These are phyloP conservation scores for Narcine bancroftii DNA, from an alignment of 2,113 vertebrate genomes.

Conservation along the genomic window DNA sequence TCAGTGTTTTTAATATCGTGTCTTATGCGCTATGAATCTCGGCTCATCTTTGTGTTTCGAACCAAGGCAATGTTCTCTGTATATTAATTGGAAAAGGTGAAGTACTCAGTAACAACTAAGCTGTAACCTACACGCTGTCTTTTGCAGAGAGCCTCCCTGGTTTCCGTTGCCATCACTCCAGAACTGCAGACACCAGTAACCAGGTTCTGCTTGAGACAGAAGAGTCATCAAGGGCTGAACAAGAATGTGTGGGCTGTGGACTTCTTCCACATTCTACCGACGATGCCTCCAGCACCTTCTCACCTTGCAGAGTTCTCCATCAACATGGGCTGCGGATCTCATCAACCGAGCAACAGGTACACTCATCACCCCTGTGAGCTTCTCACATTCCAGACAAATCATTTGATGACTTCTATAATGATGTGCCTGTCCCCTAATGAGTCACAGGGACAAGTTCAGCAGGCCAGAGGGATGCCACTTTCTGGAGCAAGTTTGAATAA, in stretches of 20 bases:
- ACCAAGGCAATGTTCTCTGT: neutral
- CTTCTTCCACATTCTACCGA: conserved; percentile 84
- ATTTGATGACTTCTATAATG: neutral
- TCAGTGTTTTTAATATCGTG: neutral
- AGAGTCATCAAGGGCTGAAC: conserved; percentile 70
- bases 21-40: neutral
- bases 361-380: neutral
- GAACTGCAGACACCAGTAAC: conserved; percentile 82
- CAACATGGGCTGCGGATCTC: conserved; percentile 90
- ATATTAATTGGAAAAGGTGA: neutral
- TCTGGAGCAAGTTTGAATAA: neutral
- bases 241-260: conserved; percentile 87
- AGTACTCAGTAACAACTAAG: neutral
- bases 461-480: neutral
- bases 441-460: neutral
- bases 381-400: neutral
- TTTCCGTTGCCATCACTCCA: conserved; percentile 77
- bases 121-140: conserved; percentile 44
- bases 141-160: conserved; percentile 74
- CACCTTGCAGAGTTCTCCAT: conserved; percentile 95
- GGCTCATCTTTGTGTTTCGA: neutral
- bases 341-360: conserved; percentile 90
- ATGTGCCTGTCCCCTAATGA: neutral
- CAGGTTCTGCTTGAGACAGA: conserved; percentile 89
- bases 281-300: conserved; percentile 74